Evolutionary conservation across 2,888 invertebrate species (phyloP), one percentile per base, ranked within the genome.

Genomic region (Diogma glabrata): DNA sequence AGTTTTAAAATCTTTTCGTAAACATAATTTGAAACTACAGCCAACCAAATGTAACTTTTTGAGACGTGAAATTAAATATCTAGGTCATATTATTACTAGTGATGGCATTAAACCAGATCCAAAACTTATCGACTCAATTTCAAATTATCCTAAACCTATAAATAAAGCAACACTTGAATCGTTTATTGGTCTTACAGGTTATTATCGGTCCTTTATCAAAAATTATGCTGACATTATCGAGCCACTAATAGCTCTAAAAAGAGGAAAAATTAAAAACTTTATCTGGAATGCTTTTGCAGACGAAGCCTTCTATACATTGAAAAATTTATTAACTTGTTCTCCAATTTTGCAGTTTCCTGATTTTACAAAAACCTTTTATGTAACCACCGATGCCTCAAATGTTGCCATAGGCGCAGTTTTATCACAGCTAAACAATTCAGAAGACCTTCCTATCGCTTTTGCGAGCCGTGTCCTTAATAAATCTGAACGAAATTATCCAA

Each of bases 391-490:
- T n/a, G 45, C 23, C 14, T 45, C 45, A 12, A 22, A 45, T 14
- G 23, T 45, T 22, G 45, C 45, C 14, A 45, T 45, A 8, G 23
- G 23, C 12, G 45, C 45, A 22, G n/a, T 45, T 7, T 45, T 45
- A 45, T 45, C 45, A 45, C 45, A 45, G 45, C 22, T 45, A 22
- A 7, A 22, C 23, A n/a, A 45, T 45, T 45, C 45, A n/a, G n/a
- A 45, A 8, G 23, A 45, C 22, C n/a, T n/a, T 22, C 45, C 45
- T 8, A 23, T 45, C 23, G 45, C 45, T n/a, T 45, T n/a, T 45
- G 45, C 45, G 23, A 45, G 45, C n/a, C 45, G 6, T 4, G 23
- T 45, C 14, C 22, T 45, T 8, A 45, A 45, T 14, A 7, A 45
- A n/a, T 22, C 45, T 22, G 23, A 45, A 22, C 20, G n/a, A n/a